Conservation (phyloP, 2,113 vertebrate genomes). For the Scomber scombrus region DNA sequence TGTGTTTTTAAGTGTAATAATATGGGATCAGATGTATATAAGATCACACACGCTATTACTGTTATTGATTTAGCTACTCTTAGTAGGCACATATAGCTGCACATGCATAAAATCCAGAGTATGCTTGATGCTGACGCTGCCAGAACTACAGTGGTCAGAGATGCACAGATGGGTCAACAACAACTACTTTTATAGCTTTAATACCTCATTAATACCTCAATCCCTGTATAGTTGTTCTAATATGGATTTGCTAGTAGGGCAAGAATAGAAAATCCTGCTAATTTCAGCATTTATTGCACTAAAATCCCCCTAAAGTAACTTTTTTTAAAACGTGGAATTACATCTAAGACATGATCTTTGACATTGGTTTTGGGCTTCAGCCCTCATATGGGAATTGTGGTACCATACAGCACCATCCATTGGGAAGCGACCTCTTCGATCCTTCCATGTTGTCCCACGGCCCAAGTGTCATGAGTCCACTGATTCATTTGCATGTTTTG, state of each 20-base stretch:
- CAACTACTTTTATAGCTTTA: constrained; percentile 70
- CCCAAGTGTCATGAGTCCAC: constrained; percentile 63
- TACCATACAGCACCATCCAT: constrained; percentile 63
- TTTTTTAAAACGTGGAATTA: constrained; percentile 40
- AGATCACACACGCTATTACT: not conserved
- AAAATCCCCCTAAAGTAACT: constrained; percentile 24
- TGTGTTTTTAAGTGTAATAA: not conserved
- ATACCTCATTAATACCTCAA: constrained; percentile 63
- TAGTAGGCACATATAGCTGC: constrained; percentile 11
- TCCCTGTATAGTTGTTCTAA: constrained; percentile 53
- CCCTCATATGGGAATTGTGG: constrained; percentile 49
- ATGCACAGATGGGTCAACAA: constrained; percentile 68
- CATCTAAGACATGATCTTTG: constrained; percentile 39
- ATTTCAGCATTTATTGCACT: constrained; percentile 54
- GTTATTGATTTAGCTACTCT: not conserved
- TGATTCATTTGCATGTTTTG: constrained; percentile 74
- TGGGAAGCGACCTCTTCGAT: constrained; percentile 58
- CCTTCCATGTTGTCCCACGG: constrained; percentile 60
- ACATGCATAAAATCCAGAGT: constrained; percentile 44
- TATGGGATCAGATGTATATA: not conserved
- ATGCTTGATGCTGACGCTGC: constrained; percentile 61
- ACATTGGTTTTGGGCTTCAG: constrained; percentile 37
- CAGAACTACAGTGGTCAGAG: constrained; percentile 53
- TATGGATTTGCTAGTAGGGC: constrained; percentile 9
- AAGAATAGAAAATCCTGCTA: constrained; percentile 44